Evolutionary conservation across 2,113 vertebrate species (phyloP).

Genomic region (Notarius quadriscutis): DNA sequence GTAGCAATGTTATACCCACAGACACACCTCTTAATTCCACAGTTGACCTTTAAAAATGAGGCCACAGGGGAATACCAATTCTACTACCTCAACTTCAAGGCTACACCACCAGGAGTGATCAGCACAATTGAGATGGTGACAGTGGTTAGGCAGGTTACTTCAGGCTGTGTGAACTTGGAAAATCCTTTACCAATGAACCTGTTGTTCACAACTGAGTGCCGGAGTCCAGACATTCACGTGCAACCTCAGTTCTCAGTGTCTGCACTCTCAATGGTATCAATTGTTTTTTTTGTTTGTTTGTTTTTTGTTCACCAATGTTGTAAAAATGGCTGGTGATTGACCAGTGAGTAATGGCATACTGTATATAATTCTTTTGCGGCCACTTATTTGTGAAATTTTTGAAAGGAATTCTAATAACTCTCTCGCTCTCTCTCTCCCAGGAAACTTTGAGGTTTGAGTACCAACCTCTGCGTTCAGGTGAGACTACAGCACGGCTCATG

Average conservation of each 20-base stretch:
- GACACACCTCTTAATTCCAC: slow-evolving; percentile 15
- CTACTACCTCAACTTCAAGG: slow-evolving; percentile 78
- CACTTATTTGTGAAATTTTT: neutral
- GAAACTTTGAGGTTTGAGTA: slow-evolving; percentile 78
- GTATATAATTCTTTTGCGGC: neutral
- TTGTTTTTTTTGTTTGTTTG: neutral
- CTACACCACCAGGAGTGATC: slow-evolving; percentile 68
- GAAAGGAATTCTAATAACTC: neutral
- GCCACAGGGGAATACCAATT: slow-evolving; percentile 79
- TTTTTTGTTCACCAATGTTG: neutral
- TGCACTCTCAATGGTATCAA: slow-evolving; percentile 76
- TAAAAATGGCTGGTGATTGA: neutral
- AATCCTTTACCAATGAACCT: slow-evolving; percentile 76
- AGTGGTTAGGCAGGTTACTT: slow-evolving; percentile 68
- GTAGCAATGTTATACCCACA: neutral
- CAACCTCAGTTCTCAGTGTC: slow-evolving; percentile 76
- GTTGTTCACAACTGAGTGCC: slow-evolving; percentile 76
- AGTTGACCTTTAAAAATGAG: slow-evolving; percentile 85
- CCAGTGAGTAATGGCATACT: neutral
- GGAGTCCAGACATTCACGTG: slow-evolving; percentile 70
- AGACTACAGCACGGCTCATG: slow-evolving; percentile 67
- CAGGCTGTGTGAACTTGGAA: slow-evolving; percentile 72
- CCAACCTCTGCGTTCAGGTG: slow-evolving; percentile 77
- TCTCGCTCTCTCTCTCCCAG: slow-evolving; percentile 57
- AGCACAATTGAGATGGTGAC: slow-evolving; percentile 73